Percentiles rank a stretch among this genome's conserved stretches.
Conservation (phyloP, 2,888 invertebrate species). For the Carabus problematicus region DNA sequence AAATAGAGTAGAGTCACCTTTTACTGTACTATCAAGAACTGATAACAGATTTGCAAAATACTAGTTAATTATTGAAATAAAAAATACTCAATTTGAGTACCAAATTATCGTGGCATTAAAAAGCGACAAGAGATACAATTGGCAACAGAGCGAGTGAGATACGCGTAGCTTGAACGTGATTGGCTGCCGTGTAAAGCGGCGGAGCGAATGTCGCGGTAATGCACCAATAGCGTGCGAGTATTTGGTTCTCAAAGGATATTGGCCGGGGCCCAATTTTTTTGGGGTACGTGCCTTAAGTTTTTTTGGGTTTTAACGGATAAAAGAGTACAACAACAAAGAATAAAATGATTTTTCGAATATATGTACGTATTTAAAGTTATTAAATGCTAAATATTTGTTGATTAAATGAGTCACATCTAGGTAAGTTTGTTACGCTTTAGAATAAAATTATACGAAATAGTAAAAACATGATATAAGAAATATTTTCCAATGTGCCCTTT, state of each 20-base stretch:
- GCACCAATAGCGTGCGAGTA: slow-evolving; percentile 11
- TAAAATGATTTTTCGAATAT: too few species aligned
- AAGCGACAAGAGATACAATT: slow-evolving; percentile 4
- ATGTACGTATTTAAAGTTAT: too few species aligned
- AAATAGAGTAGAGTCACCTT: slow-evolving; percentile 18
- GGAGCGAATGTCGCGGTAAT: slow-evolving; percentile 5
- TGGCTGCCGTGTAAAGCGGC: slow-evolving; percentile 4
- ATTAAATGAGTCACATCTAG: too few species aligned
- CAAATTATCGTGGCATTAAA: neutral
- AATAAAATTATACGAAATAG: too few species aligned
- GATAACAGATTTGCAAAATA: slow-evolving; percentile 3
- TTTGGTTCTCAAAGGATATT: neutral
- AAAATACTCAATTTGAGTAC: slow-evolving; percentile 17
- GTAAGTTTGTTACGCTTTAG: too few species aligned
- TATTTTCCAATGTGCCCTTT: too few species aligned
- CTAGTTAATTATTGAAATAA: slow-evolving; percentile 21
- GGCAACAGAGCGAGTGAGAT: neutral
- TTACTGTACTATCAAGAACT: slow-evolving; percentile 8
- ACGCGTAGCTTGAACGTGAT: neutral
- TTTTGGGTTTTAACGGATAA: neutral
- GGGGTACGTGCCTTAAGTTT: neutral
- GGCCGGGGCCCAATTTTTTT: slow-evolving; percentile 16
- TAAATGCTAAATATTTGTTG: too few species aligned
- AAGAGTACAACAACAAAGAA: too few species aligned
- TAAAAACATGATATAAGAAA: too few species aligned